Percentiles rank a stretch among this genome's conserved stretches.
phyloP scores from a whole-genome alignment of 2,113 vertebrate species.

The Dasyornis broadbenti region DNA sequence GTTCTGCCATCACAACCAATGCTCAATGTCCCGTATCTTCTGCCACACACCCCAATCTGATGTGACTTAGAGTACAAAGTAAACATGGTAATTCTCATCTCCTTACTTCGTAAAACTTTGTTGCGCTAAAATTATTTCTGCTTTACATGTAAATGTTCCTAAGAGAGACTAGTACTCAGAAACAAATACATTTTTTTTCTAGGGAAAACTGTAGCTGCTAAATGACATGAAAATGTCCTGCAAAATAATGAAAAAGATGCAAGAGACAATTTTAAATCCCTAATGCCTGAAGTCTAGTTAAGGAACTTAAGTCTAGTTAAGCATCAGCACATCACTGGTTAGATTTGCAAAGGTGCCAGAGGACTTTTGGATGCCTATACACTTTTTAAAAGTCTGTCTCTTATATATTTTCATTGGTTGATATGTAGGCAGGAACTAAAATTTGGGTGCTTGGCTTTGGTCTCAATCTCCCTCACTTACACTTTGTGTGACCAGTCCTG shows the following conservation, averaged over 20 bases:
- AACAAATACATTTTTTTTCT: neutral
- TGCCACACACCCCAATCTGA: neutral
- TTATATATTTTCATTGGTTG: neutral
- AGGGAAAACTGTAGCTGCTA: neutral
- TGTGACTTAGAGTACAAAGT: neutral
- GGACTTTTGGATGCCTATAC: neutral
- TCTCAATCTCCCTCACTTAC: neutral
- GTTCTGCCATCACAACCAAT: neutral
- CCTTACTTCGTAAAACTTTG: conserved; percentile 10
- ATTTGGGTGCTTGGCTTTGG: neutral
- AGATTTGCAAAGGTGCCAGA: neutral
- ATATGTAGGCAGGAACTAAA: neutral
- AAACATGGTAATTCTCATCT: neutral
- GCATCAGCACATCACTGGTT: neutral
- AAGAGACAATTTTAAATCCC: neutral
- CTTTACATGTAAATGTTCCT: neutral
- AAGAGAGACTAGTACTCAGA: neutral
- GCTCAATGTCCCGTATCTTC: neutral
- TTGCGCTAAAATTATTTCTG: neutral
- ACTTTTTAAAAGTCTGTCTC: neutral
- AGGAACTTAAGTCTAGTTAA: neutral
- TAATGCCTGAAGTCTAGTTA: neutral
- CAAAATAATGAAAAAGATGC: neutral
- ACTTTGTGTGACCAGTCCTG: neutral
- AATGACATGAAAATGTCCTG: neutral